Percentiles rank a stretch among this genome's conserved stretches.
These are phyloP conservation scores for Operophtera brumata DNA, from an alignment of 2,888 invertebrate genomes.

Conservation along the genomic window DNA sequence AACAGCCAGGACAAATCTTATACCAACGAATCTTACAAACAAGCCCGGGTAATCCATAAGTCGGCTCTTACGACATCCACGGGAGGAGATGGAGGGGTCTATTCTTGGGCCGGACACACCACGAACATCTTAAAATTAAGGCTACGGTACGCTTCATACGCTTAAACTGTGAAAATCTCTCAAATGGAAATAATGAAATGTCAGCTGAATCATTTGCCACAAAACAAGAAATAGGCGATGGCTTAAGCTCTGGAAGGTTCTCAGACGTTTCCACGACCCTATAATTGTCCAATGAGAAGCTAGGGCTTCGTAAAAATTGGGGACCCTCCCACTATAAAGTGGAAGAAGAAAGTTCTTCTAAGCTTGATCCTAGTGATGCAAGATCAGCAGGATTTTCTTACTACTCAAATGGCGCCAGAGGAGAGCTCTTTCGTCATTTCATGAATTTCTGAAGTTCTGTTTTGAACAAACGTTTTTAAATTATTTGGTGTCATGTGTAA, in stretches of 20 bases:
- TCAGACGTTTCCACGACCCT: neutral
- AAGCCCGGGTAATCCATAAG: too few species aligned
- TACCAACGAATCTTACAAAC: too few species aligned
- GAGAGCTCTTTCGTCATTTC: neutral
- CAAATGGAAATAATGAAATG: neutral
- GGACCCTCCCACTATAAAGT: constrained; percentile 3
- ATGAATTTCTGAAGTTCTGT: neutral
- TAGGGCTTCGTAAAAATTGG: too few species aligned
- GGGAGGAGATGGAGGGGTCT: too few species aligned
- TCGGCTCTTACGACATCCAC: too few species aligned
- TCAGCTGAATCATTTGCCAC: neutral
- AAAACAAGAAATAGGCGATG: neutral
- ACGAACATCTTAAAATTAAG: neutral
- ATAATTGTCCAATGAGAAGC: neutral
- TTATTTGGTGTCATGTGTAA: neutral
- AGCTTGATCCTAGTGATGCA: constrained; percentile 13
- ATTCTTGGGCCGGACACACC: too few species aligned
- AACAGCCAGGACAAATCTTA: too few species aligned
- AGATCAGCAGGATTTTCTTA: constrained; percentile 12
- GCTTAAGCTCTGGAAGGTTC: neutral
- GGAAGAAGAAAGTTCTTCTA: constrained; percentile 4
- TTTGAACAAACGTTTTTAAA: neutral
- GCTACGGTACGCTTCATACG: neutral
- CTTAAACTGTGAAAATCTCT: too few species aligned
- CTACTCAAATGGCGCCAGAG: neutral